Evolutionary conservation across 1,140 invertebrate species (phyloP).

Genomic region (Anoplophora glabripennis): DNA sequence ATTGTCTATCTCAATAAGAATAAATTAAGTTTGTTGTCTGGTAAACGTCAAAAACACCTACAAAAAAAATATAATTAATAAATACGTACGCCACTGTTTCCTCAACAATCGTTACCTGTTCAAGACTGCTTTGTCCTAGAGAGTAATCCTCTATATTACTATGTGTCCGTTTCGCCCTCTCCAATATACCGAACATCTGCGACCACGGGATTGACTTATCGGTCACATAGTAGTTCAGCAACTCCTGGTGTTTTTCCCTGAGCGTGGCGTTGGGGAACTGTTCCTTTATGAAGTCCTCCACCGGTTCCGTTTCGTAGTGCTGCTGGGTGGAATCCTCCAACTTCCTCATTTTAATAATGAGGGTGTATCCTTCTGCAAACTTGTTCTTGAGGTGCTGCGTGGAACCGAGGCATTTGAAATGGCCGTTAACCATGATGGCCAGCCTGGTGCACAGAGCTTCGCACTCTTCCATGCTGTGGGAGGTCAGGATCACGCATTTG

Average conservation of each 20-base stretch:
- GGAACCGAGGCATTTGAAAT: slow-evolving; percentile 67
- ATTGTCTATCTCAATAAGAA: neutral
- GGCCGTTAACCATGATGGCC: slow-evolving; percentile 86
- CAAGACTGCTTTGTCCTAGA: slow-evolving; percentile 76
- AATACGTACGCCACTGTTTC: neutral
- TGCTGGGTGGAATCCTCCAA: slow-evolving; percentile 3
- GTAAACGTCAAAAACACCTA: slow-evolving; percentile 41
- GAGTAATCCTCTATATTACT: slow-evolving; percentile 75
- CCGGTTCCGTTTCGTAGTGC: slow-evolving; percentile 22
- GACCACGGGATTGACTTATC: slow-evolving; percentile 61
- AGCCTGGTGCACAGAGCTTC: slow-evolving; percentile 81
- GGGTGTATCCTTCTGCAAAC: slow-evolving; percentile 55
- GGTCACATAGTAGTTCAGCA: slow-evolving; percentile 68
- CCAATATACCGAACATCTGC: slow-evolving; percentile 68
- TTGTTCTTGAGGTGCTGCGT: slow-evolving; percentile 67
- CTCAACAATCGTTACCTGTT: slow-evolving; percentile 59
- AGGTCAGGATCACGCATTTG: slow-evolving; percentile 72
- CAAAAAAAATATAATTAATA: slow-evolving; percentile 14
- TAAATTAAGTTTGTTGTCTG: slow-evolving; percentile 25
- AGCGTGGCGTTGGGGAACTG: slow-evolving; percentile 47
- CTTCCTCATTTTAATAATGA: slow-evolving; percentile 45
- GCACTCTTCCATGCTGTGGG: slow-evolving; percentile 83
- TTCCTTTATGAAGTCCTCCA: slow-evolving; percentile 47
- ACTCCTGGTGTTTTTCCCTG: slow-evolving; percentile 69
- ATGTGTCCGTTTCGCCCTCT: slow-evolving; percentile 52